Conservation (phyloP, 2,888 invertebrate species). For the Clepsis dumicolana region DNA sequence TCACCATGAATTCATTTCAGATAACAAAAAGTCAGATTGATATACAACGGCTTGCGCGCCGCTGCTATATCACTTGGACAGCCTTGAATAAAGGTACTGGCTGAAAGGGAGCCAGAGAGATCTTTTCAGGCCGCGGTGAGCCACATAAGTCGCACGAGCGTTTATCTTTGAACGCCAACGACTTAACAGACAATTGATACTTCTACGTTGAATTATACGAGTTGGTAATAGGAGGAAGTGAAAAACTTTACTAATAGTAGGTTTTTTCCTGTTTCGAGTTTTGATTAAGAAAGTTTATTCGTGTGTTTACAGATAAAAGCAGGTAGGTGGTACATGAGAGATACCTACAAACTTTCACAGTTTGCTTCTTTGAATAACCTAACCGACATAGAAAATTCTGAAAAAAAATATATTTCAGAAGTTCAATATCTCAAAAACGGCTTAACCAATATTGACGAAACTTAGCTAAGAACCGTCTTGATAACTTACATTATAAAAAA, state of each 20-base stretch:
- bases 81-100: not conserved
- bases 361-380: no score
- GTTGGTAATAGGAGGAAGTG: not conserved
- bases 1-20: not conserved
- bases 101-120: slow-evolving; percentile 8
- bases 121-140: slow-evolving; percentile 25
- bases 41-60: not conserved
- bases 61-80: not conserved
- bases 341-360: no score
- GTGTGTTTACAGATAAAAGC: not conserved
- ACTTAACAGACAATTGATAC: slow-evolving; percentile 34
- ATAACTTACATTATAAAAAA: no score
- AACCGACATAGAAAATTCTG: no score
- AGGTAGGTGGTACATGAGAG: no score
- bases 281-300: not conserved
- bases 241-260: not conserved
- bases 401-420: no score
- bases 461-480: no score
- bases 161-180: slow-evolving; percentile 26
- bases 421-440: no score
- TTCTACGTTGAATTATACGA: not conserved
- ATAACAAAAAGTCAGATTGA: not conserved
- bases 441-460: no score
- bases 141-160: slow-evolving; percentile 26
- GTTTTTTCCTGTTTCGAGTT: not conserved